phyloP scores from a whole-genome alignment of 1,140 invertebrate genomes.

The Drosophila quadrilineata region DNA sequence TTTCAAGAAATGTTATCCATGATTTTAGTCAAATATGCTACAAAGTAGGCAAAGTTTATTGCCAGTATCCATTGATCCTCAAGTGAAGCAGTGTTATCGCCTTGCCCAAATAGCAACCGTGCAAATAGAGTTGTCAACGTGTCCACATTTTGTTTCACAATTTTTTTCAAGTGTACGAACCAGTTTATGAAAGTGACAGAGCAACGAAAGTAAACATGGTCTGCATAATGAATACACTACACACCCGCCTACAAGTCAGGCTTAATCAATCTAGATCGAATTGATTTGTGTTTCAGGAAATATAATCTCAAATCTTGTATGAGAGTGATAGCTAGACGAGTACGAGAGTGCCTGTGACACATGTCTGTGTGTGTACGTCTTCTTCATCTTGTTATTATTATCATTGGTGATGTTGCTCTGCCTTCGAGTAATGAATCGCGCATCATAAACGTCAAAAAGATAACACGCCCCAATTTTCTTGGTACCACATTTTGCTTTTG shows the following conservation, averaged over 20 bases:
- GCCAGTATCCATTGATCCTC: conserved; percentile 3
- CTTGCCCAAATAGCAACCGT: background rate
- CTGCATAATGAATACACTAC: background rate
- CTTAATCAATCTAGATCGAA: conserved; percentile 28
- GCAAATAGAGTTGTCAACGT: background rate
- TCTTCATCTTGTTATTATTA: conserved; percentile 1
- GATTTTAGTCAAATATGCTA: background rate
- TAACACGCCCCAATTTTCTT: conserved; percentile 49
- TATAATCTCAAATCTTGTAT: too few relatives aligned
- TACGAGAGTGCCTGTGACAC: background rate
- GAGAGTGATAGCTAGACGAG: background rate
- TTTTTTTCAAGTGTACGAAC: conserved; percentile 37
- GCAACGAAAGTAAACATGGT: background rate
- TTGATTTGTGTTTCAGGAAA: too few relatives aligned
- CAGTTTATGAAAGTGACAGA: conserved; percentile 9
- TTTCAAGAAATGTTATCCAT: background rate
- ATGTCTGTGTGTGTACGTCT: conserved; percentile 1
- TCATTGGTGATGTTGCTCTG: conserved; percentile 1
- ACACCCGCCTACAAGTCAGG: too few relatives aligned
- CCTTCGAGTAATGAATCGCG: conserved; percentile 38
- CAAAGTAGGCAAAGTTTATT: conserved; percentile 33
- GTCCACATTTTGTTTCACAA: conserved; percentile 4
- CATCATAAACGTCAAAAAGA: conserved; percentile 51
- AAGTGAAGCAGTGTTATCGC: background rate
- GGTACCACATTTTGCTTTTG: conserved; percentile 22